Conservation (phyloP, 2,888 invertebrate species). For the Pelosia muscerda region DNA sequence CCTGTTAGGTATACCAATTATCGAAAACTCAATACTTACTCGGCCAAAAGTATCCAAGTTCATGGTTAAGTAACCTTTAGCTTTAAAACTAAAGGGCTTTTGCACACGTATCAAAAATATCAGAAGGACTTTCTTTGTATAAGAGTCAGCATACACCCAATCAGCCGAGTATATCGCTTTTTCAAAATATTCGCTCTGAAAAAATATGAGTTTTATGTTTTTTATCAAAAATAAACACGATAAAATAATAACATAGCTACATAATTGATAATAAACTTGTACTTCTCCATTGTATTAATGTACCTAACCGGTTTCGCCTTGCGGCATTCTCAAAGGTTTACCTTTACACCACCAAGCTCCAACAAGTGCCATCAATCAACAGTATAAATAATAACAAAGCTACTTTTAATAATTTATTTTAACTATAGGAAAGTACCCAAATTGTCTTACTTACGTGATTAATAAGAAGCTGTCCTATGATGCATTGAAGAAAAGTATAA, state of each 20-base stretch:
- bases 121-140: constrained; percentile 65
- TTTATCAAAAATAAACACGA: not conserved
- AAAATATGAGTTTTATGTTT: constrained; percentile 19
- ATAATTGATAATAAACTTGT: too few species aligned
- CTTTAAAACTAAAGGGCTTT: constrained; percentile 71
- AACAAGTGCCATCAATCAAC: too few species aligned
- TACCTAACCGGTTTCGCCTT: too few species aligned
- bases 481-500: constrained; percentile 71
- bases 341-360: too few species aligned
- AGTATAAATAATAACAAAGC: too few species aligned
- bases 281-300: too few species aligned
- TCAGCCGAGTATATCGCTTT: constrained; percentile 68
- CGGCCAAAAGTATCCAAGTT: constrained; percentile 72
- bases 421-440: too few species aligned
- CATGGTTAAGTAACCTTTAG: constrained; percentile 73
- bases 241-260: too few species aligned
- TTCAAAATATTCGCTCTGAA: constrained; percentile 70
- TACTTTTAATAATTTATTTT: too few species aligned
- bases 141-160: constrained; percentile 69
- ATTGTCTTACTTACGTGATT: constrained; percentile 67
- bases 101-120: constrained; percentile 72
- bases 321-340: too few species aligned
- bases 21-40: constrained; percentile 58
- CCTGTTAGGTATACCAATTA: too few species aligned
- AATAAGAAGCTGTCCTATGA: constrained; percentile 74